These are phyloP conservation scores for Agrotis exclamationis DNA, from an alignment of 2,888 invertebrate species.

Conservation along the genomic window DNA sequence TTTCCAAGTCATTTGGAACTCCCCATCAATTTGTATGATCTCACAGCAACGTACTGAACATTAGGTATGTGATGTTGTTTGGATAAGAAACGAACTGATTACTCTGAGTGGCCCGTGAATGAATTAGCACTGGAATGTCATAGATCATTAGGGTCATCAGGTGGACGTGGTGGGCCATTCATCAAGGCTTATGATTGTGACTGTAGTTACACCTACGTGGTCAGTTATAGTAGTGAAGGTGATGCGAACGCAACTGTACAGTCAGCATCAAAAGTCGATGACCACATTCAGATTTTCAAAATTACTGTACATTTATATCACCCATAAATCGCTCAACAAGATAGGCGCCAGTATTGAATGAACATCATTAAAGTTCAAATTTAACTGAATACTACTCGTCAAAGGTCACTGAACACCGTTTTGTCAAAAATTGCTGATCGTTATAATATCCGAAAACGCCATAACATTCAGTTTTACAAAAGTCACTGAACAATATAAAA, in stretches of 20 bases:
- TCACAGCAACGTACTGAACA: conserved; percentile 40
- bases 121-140: conserved; percentile 49
- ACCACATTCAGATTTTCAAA: too few species aligned
- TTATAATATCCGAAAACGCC: too few species aligned
- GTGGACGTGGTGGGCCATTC: conserved; percentile 36
- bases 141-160: conserved; percentile 42
- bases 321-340: too few species aligned
- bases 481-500: too few species aligned
- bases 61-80: conserved; percentile 22
- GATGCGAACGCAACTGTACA: conserved; percentile 38
- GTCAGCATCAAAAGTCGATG: too few species aligned
- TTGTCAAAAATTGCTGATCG: too few species aligned
- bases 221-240: conserved; percentile 22
- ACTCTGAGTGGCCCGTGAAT: conserved; percentile 46
- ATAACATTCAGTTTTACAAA: too few species aligned
- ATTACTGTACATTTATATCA: too few species aligned
- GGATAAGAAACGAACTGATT: conserved; percentile 45
- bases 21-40: conserved; percentile 44
- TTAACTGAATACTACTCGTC: too few species aligned
- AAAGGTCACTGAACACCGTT: too few species aligned
- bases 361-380: too few species aligned
- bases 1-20: conserved; percentile 47
- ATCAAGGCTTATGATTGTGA: conserved; percentile 29
- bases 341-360: too few species aligned
- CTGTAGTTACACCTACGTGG: conserved; percentile 23